A percentile compares a stretch with the other conserved stretches of the same genome.
Evolutionary conservation across 2,888 invertebrate species (phyloP).

Genomic region (Ischnus inquisitorius): DNA sequence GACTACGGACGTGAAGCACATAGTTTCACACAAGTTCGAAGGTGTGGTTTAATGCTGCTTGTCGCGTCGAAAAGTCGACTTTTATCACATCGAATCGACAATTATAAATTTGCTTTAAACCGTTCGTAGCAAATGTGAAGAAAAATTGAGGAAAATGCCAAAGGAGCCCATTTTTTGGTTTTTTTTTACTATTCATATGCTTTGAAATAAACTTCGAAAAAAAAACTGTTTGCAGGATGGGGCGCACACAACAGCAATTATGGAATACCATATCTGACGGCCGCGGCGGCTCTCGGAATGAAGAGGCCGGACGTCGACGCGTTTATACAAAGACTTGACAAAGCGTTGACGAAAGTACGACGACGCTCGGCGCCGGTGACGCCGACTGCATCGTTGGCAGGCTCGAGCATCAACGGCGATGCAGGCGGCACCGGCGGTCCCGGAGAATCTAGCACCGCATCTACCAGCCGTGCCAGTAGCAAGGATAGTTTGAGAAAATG

Average conservation of each 20-base stretch:
- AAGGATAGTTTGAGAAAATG: slow-evolving; percentile 84
- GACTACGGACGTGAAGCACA: slow-evolving; percentile 86
- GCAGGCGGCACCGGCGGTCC: slow-evolving; percentile 81
- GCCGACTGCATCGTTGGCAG: slow-evolving; percentile 82
- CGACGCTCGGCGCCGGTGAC: slow-evolving; percentile 83
- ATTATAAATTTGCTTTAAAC: no score
- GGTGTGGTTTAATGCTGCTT: slow-evolving; percentile 86
- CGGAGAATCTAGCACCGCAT: slow-evolving; percentile 83
- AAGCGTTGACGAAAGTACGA: slow-evolving; percentile 86
- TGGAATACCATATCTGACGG: slow-evolving; percentile 90
- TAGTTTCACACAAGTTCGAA: slow-evolving; percentile 87
- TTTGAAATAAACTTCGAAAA: neutral
- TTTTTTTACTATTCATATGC: neutral
- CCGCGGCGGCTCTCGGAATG: slow-evolving; percentile 91
- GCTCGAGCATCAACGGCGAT: slow-evolving; percentile 83
- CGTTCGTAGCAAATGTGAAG: no score
- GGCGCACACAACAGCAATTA: slow-evolving; percentile 89
- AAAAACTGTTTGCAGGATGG: slow-evolving; percentile 87
- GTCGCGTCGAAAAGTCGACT: no score
- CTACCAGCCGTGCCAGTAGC: slow-evolving; percentile 83
- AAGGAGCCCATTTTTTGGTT: neutral
- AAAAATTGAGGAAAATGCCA: no score
- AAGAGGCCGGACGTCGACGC: slow-evolving; percentile 89
- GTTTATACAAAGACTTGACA: slow-evolving; percentile 89
- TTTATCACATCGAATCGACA: no score